Evolutionary conservation across 2,797 vertebrate genomes (phyloP).

Genomic region (Serranus cabrilla): DNA sequence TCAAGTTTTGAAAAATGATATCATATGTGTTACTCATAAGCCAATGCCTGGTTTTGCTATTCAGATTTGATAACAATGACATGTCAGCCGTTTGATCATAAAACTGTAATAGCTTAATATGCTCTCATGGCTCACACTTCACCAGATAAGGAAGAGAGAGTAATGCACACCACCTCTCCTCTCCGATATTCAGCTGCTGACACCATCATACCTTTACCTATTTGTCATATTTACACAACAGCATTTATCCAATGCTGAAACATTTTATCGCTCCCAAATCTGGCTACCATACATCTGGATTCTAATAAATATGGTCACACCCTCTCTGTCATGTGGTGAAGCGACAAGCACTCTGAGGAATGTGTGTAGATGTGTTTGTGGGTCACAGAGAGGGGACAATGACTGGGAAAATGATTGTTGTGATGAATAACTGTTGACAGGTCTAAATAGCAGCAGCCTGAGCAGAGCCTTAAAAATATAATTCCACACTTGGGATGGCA

Average conservation of each 20-base stretch:
- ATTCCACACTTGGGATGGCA: too few species aligned
- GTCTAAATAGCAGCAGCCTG: neutral
- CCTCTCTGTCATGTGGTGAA: neutral
- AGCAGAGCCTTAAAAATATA: neutral
- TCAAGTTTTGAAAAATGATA: neutral
- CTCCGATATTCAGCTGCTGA: neutral
- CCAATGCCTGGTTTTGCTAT: neutral
- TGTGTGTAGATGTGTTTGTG: neutral
- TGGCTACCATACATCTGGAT: neutral
- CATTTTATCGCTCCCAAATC: neutral
- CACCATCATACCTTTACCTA: neutral
- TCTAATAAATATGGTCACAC: neutral
- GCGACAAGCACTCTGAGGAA: neutral
- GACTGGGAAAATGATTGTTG: neutral
- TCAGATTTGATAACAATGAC: conserved; percentile 15
- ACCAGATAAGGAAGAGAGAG: neutral
- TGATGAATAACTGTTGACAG: neutral
- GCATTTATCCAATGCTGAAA: neutral
- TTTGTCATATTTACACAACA: conserved; percentile 3
- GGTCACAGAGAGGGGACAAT: neutral
- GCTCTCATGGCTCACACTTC: conserved; percentile 21
- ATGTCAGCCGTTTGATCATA: conserved; percentile 10
- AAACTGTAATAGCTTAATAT: conserved; percentile 45
- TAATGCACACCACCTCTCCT: conserved; percentile 10
- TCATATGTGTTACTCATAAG: neutral